Evolutionary conservation across 2,113 vertebrate genomes (phyloP).

Genomic region (Neotoma lepida): DNA sequence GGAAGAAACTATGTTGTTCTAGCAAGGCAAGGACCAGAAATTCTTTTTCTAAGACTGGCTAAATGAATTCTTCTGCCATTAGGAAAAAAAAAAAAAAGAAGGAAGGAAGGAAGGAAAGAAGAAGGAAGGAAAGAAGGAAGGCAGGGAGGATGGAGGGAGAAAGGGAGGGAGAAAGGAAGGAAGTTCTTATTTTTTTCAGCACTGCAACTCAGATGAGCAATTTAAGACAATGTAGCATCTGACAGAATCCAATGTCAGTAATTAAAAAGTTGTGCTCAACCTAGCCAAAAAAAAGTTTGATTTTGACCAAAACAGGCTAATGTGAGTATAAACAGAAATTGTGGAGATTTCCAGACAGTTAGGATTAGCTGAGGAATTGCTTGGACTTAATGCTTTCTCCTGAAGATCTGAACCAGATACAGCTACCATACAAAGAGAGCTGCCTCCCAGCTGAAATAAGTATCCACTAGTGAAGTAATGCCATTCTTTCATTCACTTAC

Average conservation of each 20-base stretch:
- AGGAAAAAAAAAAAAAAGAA: neutral
- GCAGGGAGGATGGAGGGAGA: neutral
- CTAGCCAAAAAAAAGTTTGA: neutral
- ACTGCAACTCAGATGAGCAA: conserved; percentile 50
- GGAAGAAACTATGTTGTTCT: conserved; percentile 3
- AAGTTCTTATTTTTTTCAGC: conserved; percentile 7
- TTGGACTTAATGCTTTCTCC: neutral
- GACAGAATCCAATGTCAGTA: conserved; percentile 25
- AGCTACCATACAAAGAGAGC: neutral
- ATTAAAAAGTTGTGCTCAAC: conserved; percentile 46
- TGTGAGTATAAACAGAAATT: neutral
- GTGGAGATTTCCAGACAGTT: neutral
- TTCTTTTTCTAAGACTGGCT: conserved; percentile 19
- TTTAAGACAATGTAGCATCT: conserved; percentile 49
- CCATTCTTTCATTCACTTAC: neutral
- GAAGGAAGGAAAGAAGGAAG: neutral
- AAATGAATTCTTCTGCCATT: conserved; percentile 18
- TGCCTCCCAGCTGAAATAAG: neutral
- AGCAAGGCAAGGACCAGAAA: neutral
- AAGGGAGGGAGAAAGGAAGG: neutral
- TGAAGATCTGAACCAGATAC: neutral
- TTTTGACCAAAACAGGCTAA: neutral
- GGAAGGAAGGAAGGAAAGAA: neutral
- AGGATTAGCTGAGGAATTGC: neutral
- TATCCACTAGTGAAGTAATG: neutral